Evolutionary conservation across 2,113 vertebrate genomes (phyloP).

Genomic region (Gopherus evgoodei): DNA sequence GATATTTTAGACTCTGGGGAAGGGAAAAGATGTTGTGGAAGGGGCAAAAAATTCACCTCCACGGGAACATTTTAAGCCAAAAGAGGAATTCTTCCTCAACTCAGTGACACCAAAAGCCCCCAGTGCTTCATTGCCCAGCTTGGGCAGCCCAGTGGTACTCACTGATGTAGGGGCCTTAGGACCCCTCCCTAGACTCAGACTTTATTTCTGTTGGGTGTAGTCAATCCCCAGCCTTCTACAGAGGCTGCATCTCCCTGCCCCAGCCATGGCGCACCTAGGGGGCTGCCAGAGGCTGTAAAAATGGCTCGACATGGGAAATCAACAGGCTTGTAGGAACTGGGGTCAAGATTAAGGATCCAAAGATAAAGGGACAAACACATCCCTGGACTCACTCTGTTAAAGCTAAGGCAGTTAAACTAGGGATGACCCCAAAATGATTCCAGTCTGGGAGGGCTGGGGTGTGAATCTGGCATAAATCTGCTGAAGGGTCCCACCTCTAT

Average conservation of each 20-base stretch:
- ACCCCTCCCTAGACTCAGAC: background rate
- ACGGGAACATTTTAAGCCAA: background rate
- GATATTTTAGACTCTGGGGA: background rate
- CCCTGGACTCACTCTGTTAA: background rate
- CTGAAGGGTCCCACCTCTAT: background rate
- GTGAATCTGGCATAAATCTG: background rate
- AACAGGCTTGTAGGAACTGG: background rate
- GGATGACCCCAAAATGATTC: background rate
- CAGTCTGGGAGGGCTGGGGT: background rate
- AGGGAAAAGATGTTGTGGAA: background rate
- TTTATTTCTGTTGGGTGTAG: background rate
- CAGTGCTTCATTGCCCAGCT: background rate
- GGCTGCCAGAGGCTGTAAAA: background rate
- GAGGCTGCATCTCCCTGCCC: background rate
- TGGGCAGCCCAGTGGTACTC: background rate
- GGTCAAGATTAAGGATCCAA: background rate
- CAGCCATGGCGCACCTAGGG: background rate
- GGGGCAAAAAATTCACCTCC: background rate
- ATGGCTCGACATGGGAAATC: background rate
- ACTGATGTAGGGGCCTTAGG: background rate
- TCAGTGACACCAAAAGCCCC: background rate
- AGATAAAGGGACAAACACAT: background rate
- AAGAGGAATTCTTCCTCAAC: background rate
- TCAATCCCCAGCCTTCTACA: background rate
- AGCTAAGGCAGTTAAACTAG: background rate